Conservation (phyloP, 2,113 vertebrate genomes). For the Heterochromis multidens region DNA sequence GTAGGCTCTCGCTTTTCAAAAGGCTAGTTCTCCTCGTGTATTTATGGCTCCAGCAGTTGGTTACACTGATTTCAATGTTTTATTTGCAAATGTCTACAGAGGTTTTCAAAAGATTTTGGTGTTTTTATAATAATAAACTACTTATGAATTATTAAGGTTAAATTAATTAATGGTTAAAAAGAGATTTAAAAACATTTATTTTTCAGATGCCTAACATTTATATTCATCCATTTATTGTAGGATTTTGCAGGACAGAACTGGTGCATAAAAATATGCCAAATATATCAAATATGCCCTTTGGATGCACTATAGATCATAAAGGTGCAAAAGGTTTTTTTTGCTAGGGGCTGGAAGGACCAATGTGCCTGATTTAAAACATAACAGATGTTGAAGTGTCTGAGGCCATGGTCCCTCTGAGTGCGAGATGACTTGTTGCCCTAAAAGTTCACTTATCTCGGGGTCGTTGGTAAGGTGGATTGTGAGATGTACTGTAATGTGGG, state of each 20-base stretch:
- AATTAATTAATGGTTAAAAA: rapidly evolving
- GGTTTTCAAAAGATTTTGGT: not conserved
- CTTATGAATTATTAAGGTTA: not conserved
- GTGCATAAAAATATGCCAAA: too few relatives aligned
- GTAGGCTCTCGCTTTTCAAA: not conserved
- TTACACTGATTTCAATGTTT: not conserved
- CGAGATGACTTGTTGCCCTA: rapidly evolving
- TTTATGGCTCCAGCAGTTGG: not conserved
- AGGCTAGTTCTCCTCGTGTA: not conserved
- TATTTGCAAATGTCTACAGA: not conserved
- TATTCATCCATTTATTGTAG: too few relatives aligned
- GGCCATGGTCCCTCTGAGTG: not conserved
- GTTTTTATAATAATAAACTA: rapidly evolving
- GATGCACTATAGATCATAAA: too few relatives aligned
- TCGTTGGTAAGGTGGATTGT: rapidly evolving
- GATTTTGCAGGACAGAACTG: too few relatives aligned
- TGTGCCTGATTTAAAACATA: too few relatives aligned
- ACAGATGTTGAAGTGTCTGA: too few relatives aligned
- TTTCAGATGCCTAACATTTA: too few relatives aligned
- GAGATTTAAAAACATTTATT: not conserved
- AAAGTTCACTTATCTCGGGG: not conserved
- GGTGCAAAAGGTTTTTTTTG: too few relatives aligned
- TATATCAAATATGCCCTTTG: too few relatives aligned
- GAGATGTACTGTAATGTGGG: not conserved
- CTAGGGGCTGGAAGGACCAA: too few relatives aligned